Evolutionary conservation across 2,888 invertebrate genomes (phyloP).

Genomic region (Sinopyrophorus schimmeli): DNA sequence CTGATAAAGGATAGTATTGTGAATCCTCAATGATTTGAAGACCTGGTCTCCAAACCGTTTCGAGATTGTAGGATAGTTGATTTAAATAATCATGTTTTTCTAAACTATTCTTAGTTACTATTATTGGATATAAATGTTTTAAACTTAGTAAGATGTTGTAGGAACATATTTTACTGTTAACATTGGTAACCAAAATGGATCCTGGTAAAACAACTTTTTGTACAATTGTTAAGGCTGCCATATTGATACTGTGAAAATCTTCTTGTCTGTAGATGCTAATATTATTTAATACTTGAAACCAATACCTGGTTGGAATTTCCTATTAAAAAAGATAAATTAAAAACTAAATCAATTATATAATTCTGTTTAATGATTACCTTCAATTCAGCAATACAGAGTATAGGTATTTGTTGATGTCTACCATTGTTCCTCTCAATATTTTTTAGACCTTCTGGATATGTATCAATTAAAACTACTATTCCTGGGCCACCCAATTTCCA

Average conservation of each 20-base stretch:
- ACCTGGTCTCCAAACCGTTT: conserved; percentile 69
- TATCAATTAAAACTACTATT: conserved; percentile 65
- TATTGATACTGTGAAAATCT: conserved; percentile 25
- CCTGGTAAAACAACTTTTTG: conserved; percentile 48
- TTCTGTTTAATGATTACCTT: conserved; percentile 58
- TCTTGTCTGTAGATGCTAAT: conserved; percentile 25
- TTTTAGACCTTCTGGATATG: conserved; percentile 64
- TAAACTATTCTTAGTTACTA: conserved; percentile 41
- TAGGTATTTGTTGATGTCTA: conserved; percentile 54
- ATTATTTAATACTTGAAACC: conserved; percentile 45
- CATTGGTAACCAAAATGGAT: conserved; percentile 50
- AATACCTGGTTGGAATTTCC: conserved; percentile 47
- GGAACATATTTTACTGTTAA: conserved; percentile 40
- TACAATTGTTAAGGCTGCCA: conserved; percentile 36
- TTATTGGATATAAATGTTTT: conserved; percentile 37
- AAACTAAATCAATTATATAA: background rate
- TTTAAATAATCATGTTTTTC: conserved; percentile 38
- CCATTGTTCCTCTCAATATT: conserved; percentile 56
- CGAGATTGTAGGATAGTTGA: conserved; percentile 52
- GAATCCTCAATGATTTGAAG: conserved; percentile 63
- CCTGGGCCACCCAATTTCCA: conserved; percentile 63
- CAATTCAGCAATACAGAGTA: conserved; percentile 69
- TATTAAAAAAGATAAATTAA: conserved; percentile 28
- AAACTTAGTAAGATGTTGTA: conserved; percentile 36
- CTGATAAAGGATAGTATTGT: conserved; percentile 50